Percentiles rank a stretch among this genome's conserved stretches.
These are phyloP conservation scores for Salarias fasciatus DNA, from an alignment of 2,797 vertebrate species.

Conservation along the genomic window DNA sequence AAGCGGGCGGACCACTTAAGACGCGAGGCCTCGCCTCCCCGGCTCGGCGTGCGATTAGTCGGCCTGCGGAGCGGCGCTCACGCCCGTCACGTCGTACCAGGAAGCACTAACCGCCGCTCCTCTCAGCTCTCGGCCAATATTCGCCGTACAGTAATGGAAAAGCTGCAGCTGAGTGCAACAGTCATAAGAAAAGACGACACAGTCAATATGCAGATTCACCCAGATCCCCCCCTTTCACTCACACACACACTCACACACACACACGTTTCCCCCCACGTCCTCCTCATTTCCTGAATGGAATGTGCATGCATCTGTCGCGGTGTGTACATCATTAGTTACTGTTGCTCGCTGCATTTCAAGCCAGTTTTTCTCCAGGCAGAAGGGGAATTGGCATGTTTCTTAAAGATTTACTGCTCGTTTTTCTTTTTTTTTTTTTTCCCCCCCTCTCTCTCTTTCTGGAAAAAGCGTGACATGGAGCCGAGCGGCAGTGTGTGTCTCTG, in stretches of 20 bases:
- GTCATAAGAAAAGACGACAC: conserved; percentile 16
- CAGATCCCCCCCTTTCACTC: not conserved
- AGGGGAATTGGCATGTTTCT: conserved; percentile 29
- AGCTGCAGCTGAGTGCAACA: conserved; percentile 37
- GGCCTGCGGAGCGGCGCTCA: conserved; percentile 46
- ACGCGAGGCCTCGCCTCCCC: conserved; percentile 33
- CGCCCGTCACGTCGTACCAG: conserved; percentile 34
- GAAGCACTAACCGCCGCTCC: conserved; percentile 60
- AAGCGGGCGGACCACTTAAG: conserved; percentile 45
- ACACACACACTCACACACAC: too few species aligned
- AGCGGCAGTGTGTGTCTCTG: conserved; percentile 16
- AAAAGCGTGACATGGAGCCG: conserved; percentile 24
- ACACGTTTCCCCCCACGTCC: not conserved
- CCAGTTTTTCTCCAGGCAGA: conserved; percentile 17
- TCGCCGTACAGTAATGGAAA: conserved; percentile 26
- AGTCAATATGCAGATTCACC: conserved; percentile 47
- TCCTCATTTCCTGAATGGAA: conserved; percentile 32
- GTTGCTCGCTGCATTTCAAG: conserved; percentile 14
- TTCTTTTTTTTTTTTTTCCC: too few species aligned
- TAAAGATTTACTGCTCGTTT: conserved; percentile 30
- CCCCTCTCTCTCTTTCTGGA: too few species aligned
- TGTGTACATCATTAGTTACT: conserved; percentile 25
- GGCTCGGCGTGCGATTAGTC: conserved; percentile 63
- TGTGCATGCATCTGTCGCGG: conserved; percentile 25
- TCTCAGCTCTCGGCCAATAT: conserved; percentile 49